Conservation (phyloP, 2,113 vertebrate species). For the Coregonus clupeaformis region DNA sequence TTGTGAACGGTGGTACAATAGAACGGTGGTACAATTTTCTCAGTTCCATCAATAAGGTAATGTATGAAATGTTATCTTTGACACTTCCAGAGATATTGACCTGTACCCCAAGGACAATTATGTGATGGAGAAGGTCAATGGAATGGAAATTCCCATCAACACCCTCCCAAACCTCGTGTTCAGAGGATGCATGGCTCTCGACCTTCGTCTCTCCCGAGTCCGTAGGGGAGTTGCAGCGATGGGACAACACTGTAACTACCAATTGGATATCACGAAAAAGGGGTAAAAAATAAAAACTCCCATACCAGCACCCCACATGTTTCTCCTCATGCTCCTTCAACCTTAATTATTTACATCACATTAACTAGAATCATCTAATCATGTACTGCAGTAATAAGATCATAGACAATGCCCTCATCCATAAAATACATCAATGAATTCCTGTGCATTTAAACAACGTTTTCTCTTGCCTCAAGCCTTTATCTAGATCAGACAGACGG, state of each 20-base stretch:
- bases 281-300: conserved; percentile 55
- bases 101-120: conserved; percentile 17
- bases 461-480: conserved; percentile 35
- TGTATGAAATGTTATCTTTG: background rate
- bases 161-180: no score
- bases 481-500: conserved; percentile 36
- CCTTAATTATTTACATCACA: conserved; percentile 3
- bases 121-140: conserved; percentile 54
- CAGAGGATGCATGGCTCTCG: no score
- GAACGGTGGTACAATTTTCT: background rate
- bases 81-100: conserved; percentile 24
- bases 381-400: background rate
- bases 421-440: background rate
- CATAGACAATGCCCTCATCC: background rate
- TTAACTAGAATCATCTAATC: background rate
- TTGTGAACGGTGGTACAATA: background rate
- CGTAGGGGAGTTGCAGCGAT: conserved; percentile 23
- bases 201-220: no score
- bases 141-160: conserved; percentile 43
- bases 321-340: background rate
- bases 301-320: conserved; percentile 51
- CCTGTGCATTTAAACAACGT: no score
- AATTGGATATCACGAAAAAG: no score
- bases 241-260: no score
- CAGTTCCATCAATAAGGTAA: background rate